Evolutionary conservation across 2,888 invertebrate genomes (phyloP), one percentile per base, ranked within the genome.

Genomic region (Drosophila mimetica): DNA sequence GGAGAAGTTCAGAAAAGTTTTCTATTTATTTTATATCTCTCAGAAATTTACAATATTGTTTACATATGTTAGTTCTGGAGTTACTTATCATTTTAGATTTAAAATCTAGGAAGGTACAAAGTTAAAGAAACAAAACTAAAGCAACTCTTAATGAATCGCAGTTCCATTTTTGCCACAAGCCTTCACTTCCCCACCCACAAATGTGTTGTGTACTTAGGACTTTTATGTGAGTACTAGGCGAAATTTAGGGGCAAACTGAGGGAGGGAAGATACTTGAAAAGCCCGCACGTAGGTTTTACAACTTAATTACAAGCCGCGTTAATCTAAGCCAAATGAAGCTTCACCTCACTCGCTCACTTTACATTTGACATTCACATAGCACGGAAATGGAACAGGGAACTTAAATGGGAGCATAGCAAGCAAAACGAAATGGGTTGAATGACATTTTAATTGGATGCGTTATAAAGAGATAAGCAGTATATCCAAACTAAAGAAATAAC

Each of bases 311-410:
- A 57, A 63, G 55, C 52, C 71, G 71, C 65, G 58, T 75, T 84
- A 74, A 85, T 76, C 76, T 76, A 42, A 79, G 65, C 64, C 82
- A 84, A 79, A 85, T 79, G 76, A 82, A 76, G 85, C 85, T 55
- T 25, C 77, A 42, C 54, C 61, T 53, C 76, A 51, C 72, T 42
- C 63, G 59, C 60, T 57, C 75, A 57, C 81, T 65, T 30, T 42
- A 16, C 70, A 42, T 65, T 54, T 42, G 63, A 36, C 51, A 51
- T 51, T 20, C 63, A 47, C 61, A 61, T 22, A 39, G n/a, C n/a
- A 4, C 32, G 41, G 37, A 25, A 22, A 50, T 42, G 30, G 22
- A 13, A 55, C 28, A 20, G 46, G n/a, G 44, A 47, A 64, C 50
- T 22, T 36, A 65, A 42, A 36, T 63, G 39, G 48, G 25, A 41